A percentile compares a stretch with the other conserved stretches of the same genome.
phyloP scores from a whole-genome alignment of 2,113 vertebrate genomes.

The Zonotrichia leucophrys region DNA sequence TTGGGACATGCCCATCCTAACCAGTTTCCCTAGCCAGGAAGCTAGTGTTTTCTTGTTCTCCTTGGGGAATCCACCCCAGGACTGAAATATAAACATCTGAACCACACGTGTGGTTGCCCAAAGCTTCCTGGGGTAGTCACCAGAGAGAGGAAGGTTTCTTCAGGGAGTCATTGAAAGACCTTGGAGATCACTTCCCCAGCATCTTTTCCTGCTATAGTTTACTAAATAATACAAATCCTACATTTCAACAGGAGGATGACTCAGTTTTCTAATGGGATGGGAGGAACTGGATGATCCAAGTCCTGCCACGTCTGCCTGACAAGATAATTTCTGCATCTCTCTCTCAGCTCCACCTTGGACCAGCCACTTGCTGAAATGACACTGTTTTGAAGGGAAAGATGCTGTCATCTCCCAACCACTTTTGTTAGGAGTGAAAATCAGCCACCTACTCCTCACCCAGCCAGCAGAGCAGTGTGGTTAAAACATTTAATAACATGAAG shows the following conservation, averaged over 20 bases:
- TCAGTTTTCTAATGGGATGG: background rate
- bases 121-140: background rate
- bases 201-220: background rate
- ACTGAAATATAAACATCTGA: background rate
- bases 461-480: background rate
- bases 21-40: background rate
- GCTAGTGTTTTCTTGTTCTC: background rate
- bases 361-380: background rate
- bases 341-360: background rate
- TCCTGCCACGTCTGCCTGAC: background rate
- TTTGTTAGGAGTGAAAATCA: background rate
- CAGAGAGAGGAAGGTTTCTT: background rate
- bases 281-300: background rate
- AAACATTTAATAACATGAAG: background rate
- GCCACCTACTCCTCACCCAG: background rate
- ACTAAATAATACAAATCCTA: background rate
- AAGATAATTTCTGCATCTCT: background rate
- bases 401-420: background rate
- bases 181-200: background rate
- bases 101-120: background rate
- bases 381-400: background rate
- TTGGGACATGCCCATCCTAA: background rate
- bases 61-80: background rate
- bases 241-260: background rate
- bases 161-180: background rate